Conservation (phyloP, 2,888 invertebrate genomes). For the Cyrtodaria siliqua region DNA sequence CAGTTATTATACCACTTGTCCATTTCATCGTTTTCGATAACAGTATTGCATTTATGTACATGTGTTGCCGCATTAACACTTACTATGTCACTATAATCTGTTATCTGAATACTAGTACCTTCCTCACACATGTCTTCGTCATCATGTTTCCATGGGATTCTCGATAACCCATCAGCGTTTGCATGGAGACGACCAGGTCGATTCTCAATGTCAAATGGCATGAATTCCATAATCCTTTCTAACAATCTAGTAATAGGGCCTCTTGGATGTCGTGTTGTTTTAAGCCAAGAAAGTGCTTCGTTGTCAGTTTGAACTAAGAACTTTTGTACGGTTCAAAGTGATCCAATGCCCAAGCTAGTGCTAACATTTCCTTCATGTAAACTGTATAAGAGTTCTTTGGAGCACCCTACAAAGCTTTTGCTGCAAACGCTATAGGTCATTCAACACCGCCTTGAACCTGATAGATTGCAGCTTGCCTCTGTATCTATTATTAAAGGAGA, state of each 20-base stretch:
- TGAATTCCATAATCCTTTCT: neutral
- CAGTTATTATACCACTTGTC: too few relatives aligned
- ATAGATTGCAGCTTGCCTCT: constrained; percentile 33
- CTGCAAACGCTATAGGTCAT: constrained; percentile 24
- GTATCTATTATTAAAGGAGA: constrained; percentile 30
- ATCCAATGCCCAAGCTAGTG: neutral
- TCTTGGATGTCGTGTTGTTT: neutral
- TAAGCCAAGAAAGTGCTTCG: neutral
- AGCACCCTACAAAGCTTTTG: constrained; percentile 4
- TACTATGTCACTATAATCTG: too few relatives aligned
- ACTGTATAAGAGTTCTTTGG: constrained; percentile 33
- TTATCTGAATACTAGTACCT: too few relatives aligned
- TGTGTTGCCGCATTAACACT: too few relatives aligned
- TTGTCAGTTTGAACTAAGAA: neutral
- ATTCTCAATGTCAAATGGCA: neutral
- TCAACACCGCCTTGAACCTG: constrained; percentile 37
- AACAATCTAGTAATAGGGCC: neutral
- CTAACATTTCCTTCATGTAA: constrained; percentile 6
- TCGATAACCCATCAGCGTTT: neutral
- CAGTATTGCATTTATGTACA: too few relatives aligned
- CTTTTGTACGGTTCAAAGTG: too few relatives aligned
- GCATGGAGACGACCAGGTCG: neutral
- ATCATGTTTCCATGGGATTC: neutral
- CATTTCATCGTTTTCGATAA: too few relatives aligned
- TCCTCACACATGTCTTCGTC: too few relatives aligned